A percentile compares a stretch with the other conserved stretches of the same genome.
phyloP scores from a whole-genome alignment of 2,113 vertebrate genomes.

The Actenoides hombroni region DNA sequence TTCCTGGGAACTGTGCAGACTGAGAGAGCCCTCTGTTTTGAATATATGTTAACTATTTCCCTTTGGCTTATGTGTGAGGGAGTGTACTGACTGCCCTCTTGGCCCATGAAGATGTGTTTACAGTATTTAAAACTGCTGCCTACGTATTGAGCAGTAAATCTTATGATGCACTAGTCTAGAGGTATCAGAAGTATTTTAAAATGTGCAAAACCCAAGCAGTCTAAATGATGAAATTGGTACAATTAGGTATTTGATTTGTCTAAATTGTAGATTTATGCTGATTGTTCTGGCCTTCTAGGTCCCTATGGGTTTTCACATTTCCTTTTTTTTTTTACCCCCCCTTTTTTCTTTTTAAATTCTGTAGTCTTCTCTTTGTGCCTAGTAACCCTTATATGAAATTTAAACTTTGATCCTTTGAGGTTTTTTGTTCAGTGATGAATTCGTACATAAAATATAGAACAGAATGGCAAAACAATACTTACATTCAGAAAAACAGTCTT shows the following conservation, averaged over 20 bases:
- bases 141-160: neutral
- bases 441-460: neutral
- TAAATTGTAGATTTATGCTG: neutral
- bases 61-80: neutral
- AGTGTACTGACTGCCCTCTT: neutral
- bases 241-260: neutral
- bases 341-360: neutral
- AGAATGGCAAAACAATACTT: neutral
- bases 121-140: neutral
- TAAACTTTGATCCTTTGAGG: neutral
- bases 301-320: neutral
- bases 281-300: neutral
- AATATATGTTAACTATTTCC: neutral
- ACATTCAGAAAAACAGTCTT: neutral
- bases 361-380: neutral
- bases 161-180: neutral
- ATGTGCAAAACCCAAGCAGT: neutral
- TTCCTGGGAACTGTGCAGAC: neutral
- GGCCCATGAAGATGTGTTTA: neutral
- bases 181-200: neutral
- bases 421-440: neutral
- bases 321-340: no score
- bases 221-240: neutral
- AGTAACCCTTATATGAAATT: neutral
- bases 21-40: neutral